Percentiles rank a stretch among this genome's conserved stretches.
Evolutionary conservation across 2,888 invertebrate species (phyloP).

Genomic region (Podotricha telesiphe): DNA sequence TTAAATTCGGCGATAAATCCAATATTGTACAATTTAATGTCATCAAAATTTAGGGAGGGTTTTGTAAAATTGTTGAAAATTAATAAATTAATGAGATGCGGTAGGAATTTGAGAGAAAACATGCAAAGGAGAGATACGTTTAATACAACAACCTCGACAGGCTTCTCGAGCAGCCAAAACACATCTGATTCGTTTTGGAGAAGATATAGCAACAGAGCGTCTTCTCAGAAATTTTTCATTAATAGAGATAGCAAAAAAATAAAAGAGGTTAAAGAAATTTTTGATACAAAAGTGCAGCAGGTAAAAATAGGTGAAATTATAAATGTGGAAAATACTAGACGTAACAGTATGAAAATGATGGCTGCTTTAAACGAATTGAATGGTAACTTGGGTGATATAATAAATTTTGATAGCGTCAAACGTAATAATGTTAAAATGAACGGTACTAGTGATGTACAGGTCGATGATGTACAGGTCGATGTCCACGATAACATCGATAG

Average conservation of each 20-base stretch:
- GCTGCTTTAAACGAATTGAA: slow-evolving; percentile 70
- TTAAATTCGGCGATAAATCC: slow-evolving; percentile 96
- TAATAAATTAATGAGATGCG: slow-evolving; percentile 74
- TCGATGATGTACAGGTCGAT: slow-evolving; percentile 56
- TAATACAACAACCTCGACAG: slow-evolving; percentile 85
- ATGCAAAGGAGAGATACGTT: slow-evolving; percentile 87
- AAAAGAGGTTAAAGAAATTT: slow-evolving; percentile 56
- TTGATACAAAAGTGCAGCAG: slow-evolving; percentile 59
- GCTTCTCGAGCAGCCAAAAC: slow-evolving; percentile 83
- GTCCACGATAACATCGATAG: slow-evolving; percentile 58
- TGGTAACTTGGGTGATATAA: slow-evolving; percentile 50
- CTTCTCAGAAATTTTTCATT: slow-evolving; percentile 68
- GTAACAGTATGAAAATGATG: slow-evolving; percentile 79
- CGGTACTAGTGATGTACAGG: slow-evolving; percentile 50
- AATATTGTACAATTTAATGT: slow-evolving; percentile 95
- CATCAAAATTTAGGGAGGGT: slow-evolving; percentile 94
- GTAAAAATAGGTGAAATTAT: slow-evolving; percentile 76
- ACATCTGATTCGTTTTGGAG: slow-evolving; percentile 86
- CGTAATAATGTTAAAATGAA: slow-evolving; percentile 42
- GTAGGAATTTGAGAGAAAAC: slow-evolving; percentile 73
- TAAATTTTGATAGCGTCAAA: slow-evolving; percentile 43
- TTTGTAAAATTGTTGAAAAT: slow-evolving; percentile 86
- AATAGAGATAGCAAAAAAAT: slow-evolving; percentile 70
- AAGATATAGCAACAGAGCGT: slow-evolving; percentile 82
- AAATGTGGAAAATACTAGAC: slow-evolving; percentile 73